Percentiles rank a stretch among this genome's conserved stretches.
phyloP scores from a whole-genome alignment of 2,888 invertebrate species.

The Sturmia bella region DNA sequence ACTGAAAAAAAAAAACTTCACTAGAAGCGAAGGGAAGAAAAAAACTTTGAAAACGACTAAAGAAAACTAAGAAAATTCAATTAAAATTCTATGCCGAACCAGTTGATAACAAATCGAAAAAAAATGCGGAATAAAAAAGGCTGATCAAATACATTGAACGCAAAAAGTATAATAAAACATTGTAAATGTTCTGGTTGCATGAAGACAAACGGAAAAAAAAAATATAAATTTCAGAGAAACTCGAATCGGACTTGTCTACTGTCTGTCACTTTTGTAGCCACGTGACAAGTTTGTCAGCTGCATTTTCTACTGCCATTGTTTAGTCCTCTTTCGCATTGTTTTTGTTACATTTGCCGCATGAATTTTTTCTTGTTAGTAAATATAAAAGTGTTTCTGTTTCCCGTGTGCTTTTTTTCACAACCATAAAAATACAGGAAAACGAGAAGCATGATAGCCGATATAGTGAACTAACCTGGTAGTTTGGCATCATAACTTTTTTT shows the following conservation, averaged over 20 bases:
- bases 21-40: background rate
- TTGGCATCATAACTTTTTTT: background rate
- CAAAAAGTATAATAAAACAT: constrained; percentile 38
- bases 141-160: constrained; percentile 37
- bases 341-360: constrained; percentile 46
- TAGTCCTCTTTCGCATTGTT: constrained; percentile 1
- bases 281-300: constrained; percentile 69
- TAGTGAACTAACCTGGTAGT: constrained; percentile 2
- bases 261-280: constrained; percentile 69
- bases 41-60: constrained; percentile 43
- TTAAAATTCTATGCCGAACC: constrained; percentile 67
- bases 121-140: constrained; percentile 1
- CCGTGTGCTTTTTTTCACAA: constrained; percentile 26
- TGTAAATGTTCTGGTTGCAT: constrained; percentile 52
- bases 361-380: constrained; percentile 33
- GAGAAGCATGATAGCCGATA: constrained; percentile 12
- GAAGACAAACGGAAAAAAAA: constrained; percentile 26
- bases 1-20: background rate
- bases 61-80: constrained; percentile 66
- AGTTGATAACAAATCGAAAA: constrained; percentile 50
- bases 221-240: constrained; percentile 27
- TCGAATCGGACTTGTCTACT: constrained; percentile 67
- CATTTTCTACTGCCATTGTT: constrained; percentile 44
- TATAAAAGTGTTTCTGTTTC: constrained; percentile 41
- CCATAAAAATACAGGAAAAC: constrained; percentile 30